phyloP scores from a whole-genome alignment of 2,797 vertebrate species.

The Falco columbarius region DNA sequence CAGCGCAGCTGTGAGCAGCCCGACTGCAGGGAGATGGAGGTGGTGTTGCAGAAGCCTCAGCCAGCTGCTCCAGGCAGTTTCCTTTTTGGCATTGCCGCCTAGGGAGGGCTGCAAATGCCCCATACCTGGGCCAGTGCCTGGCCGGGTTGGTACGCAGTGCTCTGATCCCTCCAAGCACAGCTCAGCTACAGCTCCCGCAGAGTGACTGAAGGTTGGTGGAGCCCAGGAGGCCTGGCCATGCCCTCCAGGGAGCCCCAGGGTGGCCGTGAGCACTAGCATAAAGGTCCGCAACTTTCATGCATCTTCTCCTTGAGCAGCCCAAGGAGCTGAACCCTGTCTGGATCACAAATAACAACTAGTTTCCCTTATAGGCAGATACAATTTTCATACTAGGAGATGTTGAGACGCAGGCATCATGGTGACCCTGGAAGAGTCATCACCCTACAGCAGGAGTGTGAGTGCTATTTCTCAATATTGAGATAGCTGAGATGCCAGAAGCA shows the following conservation, averaged over 20 bases:
- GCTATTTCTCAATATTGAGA: background rate
- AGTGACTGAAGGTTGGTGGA: background rate
- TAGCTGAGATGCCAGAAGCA: background rate
- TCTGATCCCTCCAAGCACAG: background rate
- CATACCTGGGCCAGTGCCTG: too few species aligned
- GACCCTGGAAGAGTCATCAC: background rate
- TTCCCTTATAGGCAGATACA: background rate
- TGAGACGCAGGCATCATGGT: background rate
- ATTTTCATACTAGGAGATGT: background rate
- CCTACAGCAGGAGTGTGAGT: background rate
- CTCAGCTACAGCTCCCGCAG: background rate
- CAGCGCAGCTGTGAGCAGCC: rapidly evolving
- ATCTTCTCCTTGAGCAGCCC: background rate
- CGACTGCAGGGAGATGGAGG: rapidly evolving
- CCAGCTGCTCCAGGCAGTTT: background rate
- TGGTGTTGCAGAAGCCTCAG: background rate
- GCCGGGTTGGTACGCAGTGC: background rate
- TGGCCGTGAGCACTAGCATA: background rate
- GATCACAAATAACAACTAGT: background rate
- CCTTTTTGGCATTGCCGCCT: background rate
- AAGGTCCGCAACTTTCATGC: background rate
- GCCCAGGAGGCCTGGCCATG: background rate
- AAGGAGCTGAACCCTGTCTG: background rate
- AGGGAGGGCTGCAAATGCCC: background rate
- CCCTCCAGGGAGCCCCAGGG: background rate